phyloP scores from a whole-genome alignment of 2,113 vertebrate species.

The Chionomys nivalis region DNA sequence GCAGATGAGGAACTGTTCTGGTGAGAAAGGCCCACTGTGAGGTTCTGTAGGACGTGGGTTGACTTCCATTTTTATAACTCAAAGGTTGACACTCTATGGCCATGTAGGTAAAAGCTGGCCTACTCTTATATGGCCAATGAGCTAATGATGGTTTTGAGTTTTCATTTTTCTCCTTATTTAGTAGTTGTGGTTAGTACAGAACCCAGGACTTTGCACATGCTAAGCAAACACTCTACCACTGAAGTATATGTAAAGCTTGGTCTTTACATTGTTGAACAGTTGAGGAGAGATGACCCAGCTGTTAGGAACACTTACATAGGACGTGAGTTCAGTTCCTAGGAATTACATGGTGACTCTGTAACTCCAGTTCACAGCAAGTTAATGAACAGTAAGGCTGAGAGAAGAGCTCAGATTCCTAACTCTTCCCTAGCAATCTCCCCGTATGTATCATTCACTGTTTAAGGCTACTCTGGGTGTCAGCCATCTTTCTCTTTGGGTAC shows the following conservation, averaged over 20 bases:
- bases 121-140: not conserved
- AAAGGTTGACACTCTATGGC: not conserved
- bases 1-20: not conserved
- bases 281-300: not conserved
- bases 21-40: not conserved
- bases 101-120: not conserved
- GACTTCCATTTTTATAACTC: conserved; percentile 34
- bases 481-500: conserved; percentile 55
- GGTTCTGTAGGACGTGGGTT: not conserved
- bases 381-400: not conserved
- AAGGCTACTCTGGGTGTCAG: not conserved
- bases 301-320: not conserved
- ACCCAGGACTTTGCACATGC: not conserved
- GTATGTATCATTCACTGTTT: not conserved
- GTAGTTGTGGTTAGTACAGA: no score
- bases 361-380: not conserved
- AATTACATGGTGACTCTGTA: not conserved
- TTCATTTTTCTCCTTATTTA: no score
- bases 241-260: not conserved
- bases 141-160: not conserved
- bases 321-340: not conserved
- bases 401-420: not conserved
- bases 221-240: not conserved
- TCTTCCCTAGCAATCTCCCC: not conserved
- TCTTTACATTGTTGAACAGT: conserved; percentile 26